These are phyloP conservation scores for Acropora tenuis DNA, from an alignment of 64 coral and sea anemone genomes.

Conservation along the genomic window DNA sequence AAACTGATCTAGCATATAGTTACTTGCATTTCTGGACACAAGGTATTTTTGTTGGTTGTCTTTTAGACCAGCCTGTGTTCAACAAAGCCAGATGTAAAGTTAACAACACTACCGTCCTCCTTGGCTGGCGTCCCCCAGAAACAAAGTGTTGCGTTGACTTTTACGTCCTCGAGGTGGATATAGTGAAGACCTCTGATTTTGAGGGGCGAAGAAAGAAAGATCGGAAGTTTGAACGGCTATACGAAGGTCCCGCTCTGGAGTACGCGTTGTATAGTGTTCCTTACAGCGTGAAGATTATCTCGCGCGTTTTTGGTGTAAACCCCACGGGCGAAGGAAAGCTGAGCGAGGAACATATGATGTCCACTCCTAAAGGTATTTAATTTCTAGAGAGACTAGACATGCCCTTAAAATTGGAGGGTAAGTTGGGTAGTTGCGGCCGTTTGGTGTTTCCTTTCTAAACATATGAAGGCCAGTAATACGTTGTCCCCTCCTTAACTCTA, in stretches of 20 bases:
- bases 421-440: not conserved
- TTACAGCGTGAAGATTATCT: slow-evolving; percentile 77
- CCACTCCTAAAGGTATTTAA: slow-evolving; percentile 82
- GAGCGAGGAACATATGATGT: slow-evolving; percentile 76
- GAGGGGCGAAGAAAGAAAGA: slow-evolving; percentile 66
- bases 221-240: slow-evolving; percentile 71
- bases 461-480: too few species aligned
- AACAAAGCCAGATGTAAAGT: slow-evolving; percentile 76
- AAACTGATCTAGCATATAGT: too few species aligned
- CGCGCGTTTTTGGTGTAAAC: slow-evolving; percentile 75
- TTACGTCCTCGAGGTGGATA: slow-evolving; percentile 81
- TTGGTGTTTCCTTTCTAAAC: too few species aligned
- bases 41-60: not conserved
- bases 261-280: slow-evolving; percentile 78
- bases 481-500: too few species aligned
- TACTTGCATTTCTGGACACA: too few species aligned
- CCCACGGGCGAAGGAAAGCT: slow-evolving; percentile 72
- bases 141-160: slow-evolving; percentile 81
- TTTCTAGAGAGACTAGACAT: not conserved
- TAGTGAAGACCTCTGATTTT: slow-evolving; percentile 69
- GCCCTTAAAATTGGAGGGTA: not conserved
- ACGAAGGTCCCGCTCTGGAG: slow-evolving; percentile 78
- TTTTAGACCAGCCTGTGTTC: slow-evolving; percentile 68
- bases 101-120: slow-evolving; percentile 69
- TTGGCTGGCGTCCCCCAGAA: slow-evolving; percentile 68